Percentiles rank a stretch among this genome's conserved stretches.
Evolutionary conservation across 2,888 invertebrate species (phyloP).

Genomic region (Alloplasta piceator): DNA sequence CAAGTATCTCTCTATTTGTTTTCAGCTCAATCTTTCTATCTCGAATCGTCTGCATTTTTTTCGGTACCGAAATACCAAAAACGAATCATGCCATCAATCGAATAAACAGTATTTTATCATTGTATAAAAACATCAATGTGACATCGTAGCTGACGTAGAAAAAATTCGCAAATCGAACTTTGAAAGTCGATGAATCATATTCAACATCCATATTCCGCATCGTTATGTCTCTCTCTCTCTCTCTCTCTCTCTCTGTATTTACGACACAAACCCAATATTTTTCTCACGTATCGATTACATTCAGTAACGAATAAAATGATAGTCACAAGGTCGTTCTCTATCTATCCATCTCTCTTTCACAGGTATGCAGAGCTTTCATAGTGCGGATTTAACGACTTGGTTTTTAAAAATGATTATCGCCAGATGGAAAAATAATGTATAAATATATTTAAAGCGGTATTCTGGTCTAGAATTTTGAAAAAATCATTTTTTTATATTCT

Average conservation of each 20-base stretch:
- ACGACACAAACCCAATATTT: conserved; percentile 3
- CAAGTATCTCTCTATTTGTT: conserved; percentile 26
- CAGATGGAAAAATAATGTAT: conserved; percentile 55
- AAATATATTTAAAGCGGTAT: neutral
- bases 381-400: conserved; percentile 75
- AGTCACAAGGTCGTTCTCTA: conserved; percentile 52
- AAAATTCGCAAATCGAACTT: conserved; percentile 24
- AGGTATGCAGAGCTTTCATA: conserved; percentile 79
- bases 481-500: too few species aligned
- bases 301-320: conserved; percentile 50
- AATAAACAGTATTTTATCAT: conserved; percentile 33
- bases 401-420: conserved; percentile 66
- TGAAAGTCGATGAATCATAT: conserved; percentile 28
- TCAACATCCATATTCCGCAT: conserved; percentile 19
- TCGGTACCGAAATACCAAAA: neutral
- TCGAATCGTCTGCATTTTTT: conserved; percentile 15
- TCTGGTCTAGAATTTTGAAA: too few species aligned
- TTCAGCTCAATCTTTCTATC: conserved; percentile 11
- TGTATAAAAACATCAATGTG: conserved; percentile 54
- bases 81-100: neutral
- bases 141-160: conserved; percentile 31
- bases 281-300: conserved; percentile 57
- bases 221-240: conserved; percentile 31
- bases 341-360: conserved; percentile 75
- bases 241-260: conserved; percentile 17